Evolutionary conservation across 2,888 invertebrate genomes (phyloP), one percentile per base, ranked within the genome.

Genomic region (Agapetus fuscipes): DNA sequence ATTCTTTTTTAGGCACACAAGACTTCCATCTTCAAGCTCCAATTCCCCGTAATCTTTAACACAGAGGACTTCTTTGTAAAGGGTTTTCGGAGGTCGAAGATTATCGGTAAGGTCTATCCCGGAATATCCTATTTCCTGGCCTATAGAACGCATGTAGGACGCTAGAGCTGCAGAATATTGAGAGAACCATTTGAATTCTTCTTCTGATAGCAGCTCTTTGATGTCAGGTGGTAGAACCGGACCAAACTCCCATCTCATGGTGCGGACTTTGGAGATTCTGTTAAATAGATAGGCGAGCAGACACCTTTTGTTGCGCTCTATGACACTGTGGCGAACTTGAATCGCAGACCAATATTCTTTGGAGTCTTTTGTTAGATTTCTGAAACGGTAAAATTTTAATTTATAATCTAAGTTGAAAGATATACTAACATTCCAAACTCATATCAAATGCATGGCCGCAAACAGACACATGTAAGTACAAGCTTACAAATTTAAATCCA

Each of bases 171-270:
- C 83, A 30, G 87, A 93, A 60, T 97, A 96, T 46, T 80, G 80
- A 36, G 81, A 80, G 55, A 95, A 91, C 84, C 93, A 97, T 41
- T 80, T 74, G 17, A 83, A 74, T 68, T 95, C 95, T 1, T 83
- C 76, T 53, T 83, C 80, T 34, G 85, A 81, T 26, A 95, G 64
- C 44, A 84, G 77, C 37, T 76, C 72, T 56, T 84, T 81, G 0
- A 95, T 80, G 56, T 94, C 91, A 0, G 76, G 60, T 0, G 96
- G 95, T 37, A 97, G 61, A 31, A 93, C 83, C 25, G 91, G 86
- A 1, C 97, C 97, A 58, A 94, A 88, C 54, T 94, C 88, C 97
- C 97, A 97, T 31, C 97, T 73, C 60, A 93, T 74, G n/a, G 84
- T 79, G 51, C 84, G 77, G 14, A 97, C 76, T 53, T 81, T 78